A percentile compares a stretch with the other conserved stretches of the same genome.
These are phyloP conservation scores for Flexamia atlantica DNA, from an alignment of 2,888 invertebrate species.

Conservation along the genomic window DNA sequence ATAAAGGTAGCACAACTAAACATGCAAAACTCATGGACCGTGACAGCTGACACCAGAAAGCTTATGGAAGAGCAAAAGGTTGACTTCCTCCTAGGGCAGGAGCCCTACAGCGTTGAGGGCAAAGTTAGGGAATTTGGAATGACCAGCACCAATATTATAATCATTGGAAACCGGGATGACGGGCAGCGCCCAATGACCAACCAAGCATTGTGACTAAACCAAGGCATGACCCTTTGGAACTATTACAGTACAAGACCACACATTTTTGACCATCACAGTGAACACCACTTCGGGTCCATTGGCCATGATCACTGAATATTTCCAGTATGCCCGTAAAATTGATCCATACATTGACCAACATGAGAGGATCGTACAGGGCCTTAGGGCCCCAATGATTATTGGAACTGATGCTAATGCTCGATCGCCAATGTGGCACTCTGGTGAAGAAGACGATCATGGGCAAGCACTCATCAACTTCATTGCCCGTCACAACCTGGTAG, in stretches of 20 bases:
- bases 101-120: slow-evolving; percentile 15
- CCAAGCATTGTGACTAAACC: background rate
- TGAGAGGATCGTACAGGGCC: background rate
- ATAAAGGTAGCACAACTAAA: slow-evolving; percentile 26
- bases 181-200: background rate
- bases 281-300: slow-evolving; percentile 18
- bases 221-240: background rate
- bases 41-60: background rate
- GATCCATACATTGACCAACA: slow-evolving; percentile 7
- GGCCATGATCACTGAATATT: background rate
- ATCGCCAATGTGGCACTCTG: slow-evolving; percentile 13
- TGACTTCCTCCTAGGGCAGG: slow-evolving; percentile 10
- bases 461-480: background rate
- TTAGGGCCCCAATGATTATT: background rate
- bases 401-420: slow-evolving; percentile 29
- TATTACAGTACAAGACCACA: background rate
- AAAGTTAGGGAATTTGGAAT: slow-evolving; percentile 5
- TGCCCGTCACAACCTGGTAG: background rate
- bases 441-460: background rate
- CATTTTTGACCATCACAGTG: background rate
- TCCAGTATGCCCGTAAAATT: background rate
- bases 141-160: background rate
- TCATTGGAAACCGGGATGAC: background rate
- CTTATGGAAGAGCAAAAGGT: background rate
- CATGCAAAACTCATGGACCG: slow-evolving; percentile 11